Base-by-base conservation (phyloP, 1,140 invertebrate genomes). In the Papilio xuthus region DNA sequence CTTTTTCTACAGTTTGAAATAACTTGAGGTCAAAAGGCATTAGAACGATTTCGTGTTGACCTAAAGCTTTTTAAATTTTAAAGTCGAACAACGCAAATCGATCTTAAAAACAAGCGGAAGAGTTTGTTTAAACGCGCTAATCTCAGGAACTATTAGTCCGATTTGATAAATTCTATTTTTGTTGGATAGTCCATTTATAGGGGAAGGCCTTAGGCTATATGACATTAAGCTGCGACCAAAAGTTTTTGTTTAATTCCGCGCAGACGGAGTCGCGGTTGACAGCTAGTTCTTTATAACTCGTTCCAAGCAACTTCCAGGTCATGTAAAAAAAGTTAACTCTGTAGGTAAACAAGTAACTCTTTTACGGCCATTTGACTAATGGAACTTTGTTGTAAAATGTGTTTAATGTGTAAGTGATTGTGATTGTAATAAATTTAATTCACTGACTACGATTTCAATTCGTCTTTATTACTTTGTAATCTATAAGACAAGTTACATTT, bases 381-480 rank as follows among this genome's bases (percentile, higher is more conserved):
- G 60, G 60, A 67, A 67, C 26, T 67, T 67, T 32, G 60, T 32
- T 67, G 60, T 67, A 67, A 67, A 67, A 32, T 67, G 60, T 32
- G 1, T 67, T 67, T 67, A 67, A 67, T 67, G 26, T 28, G 56
- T 60, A 67, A 67, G 4, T 63, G 60, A 63, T 63, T 12, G 60
- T 67, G 12, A 2, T 67, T 67, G 60, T 67, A 26, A 67, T 67
- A 67, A 67, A 67, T 32, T 32, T 67, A 67, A 67, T 67, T 67
- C 32, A 67, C 26, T 67, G 13, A 28, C 26, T 67, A 28, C 23
- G 26, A 28, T 28, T 67, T 67, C 60, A 67, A 67, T 67, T 28
- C 13, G 60, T 63, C 60, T 67, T 67, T 67, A 28, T 67, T 67
- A 67, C 60, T 67, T 32, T 28, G 60, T 67, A 67, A 67, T 67